A percentile compares a stretch with the other conserved stretches of the same genome.
Conservation (phyloP, 2,797 vertebrate genomes). For the Pangasius larnaudii region DNA sequence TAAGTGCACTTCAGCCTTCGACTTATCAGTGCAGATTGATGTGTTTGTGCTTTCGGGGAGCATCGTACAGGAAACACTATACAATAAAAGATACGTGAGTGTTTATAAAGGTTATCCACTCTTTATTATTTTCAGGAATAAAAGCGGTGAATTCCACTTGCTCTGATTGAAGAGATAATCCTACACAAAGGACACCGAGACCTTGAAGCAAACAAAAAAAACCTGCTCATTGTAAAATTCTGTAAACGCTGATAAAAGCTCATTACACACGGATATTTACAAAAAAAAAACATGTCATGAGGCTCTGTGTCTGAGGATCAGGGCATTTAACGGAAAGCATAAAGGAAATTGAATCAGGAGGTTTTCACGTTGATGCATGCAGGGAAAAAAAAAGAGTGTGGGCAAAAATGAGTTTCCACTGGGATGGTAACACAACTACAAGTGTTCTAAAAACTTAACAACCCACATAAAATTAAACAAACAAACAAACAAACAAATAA, state of each 20-base stretch:
- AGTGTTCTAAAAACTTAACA: not conserved
- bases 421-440: not conserved
- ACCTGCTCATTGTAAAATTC: not conserved
- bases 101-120: slow-evolving; percentile 58
- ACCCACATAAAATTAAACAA: not conserved
- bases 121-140: slow-evolving; percentile 61
- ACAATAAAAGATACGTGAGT: slow-evolving; percentile 60
- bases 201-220: slow-evolving; percentile 33
- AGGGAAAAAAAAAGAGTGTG: not conserved
- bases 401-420: not conserved
- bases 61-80: slow-evolving; percentile 52
- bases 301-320: not conserved
- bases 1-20: slow-evolving; percentile 36
- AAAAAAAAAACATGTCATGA: not conserved
- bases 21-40: slow-evolving; percentile 43
- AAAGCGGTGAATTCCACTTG: slow-evolving; percentile 62
- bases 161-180: slow-evolving; percentile 70
- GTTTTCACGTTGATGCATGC: not conserved
- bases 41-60: slow-evolving; percentile 48
- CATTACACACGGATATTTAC: not conserved
- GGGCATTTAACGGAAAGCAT: not conserved
- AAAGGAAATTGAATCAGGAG: not conserved
- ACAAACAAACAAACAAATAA: not conserved
- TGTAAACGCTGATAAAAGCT: slow-evolving; percentile 8
- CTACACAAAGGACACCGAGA: slow-evolving; percentile 58